phyloP scores from a whole-genome alignment of 1,140 invertebrate genomes.

The Drosophila gunungcola region DNA sequence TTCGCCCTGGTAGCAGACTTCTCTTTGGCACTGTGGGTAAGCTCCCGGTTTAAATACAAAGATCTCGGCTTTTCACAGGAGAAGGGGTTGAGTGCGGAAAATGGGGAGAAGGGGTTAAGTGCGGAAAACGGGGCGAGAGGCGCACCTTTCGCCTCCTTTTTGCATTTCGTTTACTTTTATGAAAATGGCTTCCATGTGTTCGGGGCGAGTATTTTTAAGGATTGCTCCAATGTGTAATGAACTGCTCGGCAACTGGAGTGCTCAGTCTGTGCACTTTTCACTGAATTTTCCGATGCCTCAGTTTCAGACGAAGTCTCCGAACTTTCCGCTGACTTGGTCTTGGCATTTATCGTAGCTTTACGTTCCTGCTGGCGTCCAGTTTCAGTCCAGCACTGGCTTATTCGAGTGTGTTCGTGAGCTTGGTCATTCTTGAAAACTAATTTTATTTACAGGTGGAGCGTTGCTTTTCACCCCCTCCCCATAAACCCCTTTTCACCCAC shows the following conservation, averaged over 20 bases:
- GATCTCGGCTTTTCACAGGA: constrained; percentile 41
- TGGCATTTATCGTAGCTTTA: background rate
- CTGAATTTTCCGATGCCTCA: constrained; percentile 5
- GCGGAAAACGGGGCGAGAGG: background rate
- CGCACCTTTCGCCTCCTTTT: constrained; percentile 12
- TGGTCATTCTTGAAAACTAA: constrained; percentile 73
- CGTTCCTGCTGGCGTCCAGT: background rate
- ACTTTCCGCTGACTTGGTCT: background rate
- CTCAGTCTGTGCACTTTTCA: constrained; percentile 12
- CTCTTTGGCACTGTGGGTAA: constrained; percentile 19
- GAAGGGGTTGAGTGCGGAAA: background rate
- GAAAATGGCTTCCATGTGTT: constrained; percentile 58
- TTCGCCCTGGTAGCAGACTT: constrained; percentile 43
- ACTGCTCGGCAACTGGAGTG: constrained; percentile 51
- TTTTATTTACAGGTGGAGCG: constrained; percentile 68
- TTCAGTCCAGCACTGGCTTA: constrained; percentile 17
- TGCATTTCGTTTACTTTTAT: constrained; percentile 77
- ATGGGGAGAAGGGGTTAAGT: background rate
- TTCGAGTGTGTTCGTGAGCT: constrained; percentile 35
- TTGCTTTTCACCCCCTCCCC: constrained; percentile 7
- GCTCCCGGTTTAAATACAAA: constrained; percentile 65
- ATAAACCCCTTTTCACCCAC: background rate
- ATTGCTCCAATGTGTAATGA: constrained; percentile 68
- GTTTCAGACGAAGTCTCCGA: constrained; percentile 2
- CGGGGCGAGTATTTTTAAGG: constrained; percentile 50